phyloP scores from a whole-genome alignment of 2,888 invertebrate genomes.

The Linnaemya tessellans region DNA sequence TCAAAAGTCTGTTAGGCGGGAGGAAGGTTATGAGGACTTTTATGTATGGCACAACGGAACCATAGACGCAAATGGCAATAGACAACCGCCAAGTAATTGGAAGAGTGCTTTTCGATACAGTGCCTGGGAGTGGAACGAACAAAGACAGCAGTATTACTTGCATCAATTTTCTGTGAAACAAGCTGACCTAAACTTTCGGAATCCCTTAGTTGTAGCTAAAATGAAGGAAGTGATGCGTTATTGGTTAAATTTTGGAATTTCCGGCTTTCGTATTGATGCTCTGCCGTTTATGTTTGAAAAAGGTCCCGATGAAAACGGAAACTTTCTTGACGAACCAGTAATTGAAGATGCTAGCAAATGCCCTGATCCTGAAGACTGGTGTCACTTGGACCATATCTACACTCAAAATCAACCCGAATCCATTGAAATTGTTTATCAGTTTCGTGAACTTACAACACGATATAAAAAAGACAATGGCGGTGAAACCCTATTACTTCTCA shows the following conservation, averaged over 20 bases:
- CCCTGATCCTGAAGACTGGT: slow-evolving; percentile 84
- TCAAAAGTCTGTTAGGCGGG: slow-evolving; percentile 86
- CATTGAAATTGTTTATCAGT: slow-evolving; percentile 85
- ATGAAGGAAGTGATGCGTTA: slow-evolving; percentile 87
- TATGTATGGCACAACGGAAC: slow-evolving; percentile 88
- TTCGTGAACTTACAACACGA: slow-evolving; percentile 85
- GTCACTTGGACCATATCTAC: slow-evolving; percentile 85
- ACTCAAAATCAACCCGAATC: slow-evolving; percentile 86
- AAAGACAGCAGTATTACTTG: slow-evolving; percentile 86
- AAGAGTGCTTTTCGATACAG: slow-evolving; percentile 85
- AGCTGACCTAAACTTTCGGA: slow-evolving; percentile 88
- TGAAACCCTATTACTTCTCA: slow-evolving; percentile 84
- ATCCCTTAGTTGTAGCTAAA: slow-evolving; percentile 83
- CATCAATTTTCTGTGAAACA: slow-evolving; percentile 87
- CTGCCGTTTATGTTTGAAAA: slow-evolving; percentile 84
- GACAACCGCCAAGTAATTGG: slow-evolving; percentile 85
- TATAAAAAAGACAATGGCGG: slow-evolving; percentile 81
- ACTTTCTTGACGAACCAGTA: slow-evolving; percentile 84
- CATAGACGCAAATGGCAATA: slow-evolving; percentile 79
- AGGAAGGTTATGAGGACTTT: slow-evolving; percentile 87
- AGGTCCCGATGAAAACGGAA: slow-evolving; percentile 78
- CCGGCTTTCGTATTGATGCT: slow-evolving; percentile 90
- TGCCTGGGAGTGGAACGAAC: slow-evolving; percentile 86
- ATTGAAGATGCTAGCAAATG: slow-evolving; percentile 81
- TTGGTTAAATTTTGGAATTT: slow-evolving; percentile 91